Base-by-base conservation (phyloP, 1,140 invertebrate genomes). In the Pemphigus obesinymphae region DNA sequence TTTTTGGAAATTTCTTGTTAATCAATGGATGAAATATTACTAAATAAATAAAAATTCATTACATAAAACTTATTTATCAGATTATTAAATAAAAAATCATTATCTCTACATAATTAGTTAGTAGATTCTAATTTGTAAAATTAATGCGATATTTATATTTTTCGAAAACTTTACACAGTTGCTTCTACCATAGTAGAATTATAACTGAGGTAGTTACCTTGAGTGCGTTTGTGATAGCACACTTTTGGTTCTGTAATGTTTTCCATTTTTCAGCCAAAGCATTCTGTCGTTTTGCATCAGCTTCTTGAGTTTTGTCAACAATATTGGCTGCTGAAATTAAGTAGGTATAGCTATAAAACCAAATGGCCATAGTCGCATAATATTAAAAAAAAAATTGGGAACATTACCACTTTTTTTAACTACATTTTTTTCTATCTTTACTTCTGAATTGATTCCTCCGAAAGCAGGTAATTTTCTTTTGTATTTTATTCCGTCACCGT, bases 221-320 rank as follows among this genome's bases (percentile, higher is more conserved):
- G 0, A 80, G 23, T 63, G 76, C 76, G 63, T 80, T 80, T 15
- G 76, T 37, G 45, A 80, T 80, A 45, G 55, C 11, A 61, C 20
- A 61, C 10, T 80, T 80, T 80, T 63, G 76, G 15, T 80, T 45
- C 40, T 80, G 76, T 63, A 80, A 58, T 20, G 31, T 80, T 40
- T 58, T 61, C 76, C 76, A 80, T 43, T 80, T 80, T 63, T 80
- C 76, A n/a, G 26, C 76, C 26, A 80, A 63, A n/a, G 76, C 76
- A 20, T 61, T 80, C 55, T 80, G 76, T 4, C 76, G 55, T 80
- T 80, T 80, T 3, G 13, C 26, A 17, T 80, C 76, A 6, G 37
- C 23, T 63, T 80, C 34, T 58, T 78, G 34, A 10, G 23, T 80
- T 45, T 63, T 80, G 6, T 6, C 40, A 0, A 17, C 23, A n/a